Conservation (phyloP, 2,888 invertebrate species). For the Trachelus iudaicus region DNA sequence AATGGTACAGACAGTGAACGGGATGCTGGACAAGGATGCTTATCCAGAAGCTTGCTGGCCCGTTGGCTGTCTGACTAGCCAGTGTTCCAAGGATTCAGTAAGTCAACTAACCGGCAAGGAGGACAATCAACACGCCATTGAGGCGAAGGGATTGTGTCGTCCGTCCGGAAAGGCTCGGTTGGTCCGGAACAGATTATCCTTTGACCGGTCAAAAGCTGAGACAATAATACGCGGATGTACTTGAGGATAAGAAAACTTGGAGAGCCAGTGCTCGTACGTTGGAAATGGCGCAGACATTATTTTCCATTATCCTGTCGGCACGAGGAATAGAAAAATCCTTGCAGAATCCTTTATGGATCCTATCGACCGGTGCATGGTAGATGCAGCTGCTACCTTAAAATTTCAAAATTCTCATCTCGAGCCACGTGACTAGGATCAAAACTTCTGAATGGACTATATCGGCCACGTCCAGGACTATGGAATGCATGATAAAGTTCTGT, state of each 20-base stretch:
- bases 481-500: background rate
- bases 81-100: background rate
- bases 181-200: slow-evolving; percentile 53
- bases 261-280: background rate
- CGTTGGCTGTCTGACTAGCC: background rate
- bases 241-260: background rate
- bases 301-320: slow-evolving; percentile 51
- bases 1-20: background rate
- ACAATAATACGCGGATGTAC: slow-evolving; percentile 52
- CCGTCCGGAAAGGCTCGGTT: slow-evolving; percentile 47
- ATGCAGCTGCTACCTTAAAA: background rate
- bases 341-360: background rate
- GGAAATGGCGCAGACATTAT: slow-evolving; percentile 33
- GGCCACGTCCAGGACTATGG: background rate
- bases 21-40: background rate
- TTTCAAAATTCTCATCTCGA: background rate
- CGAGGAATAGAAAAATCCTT: slow-evolving; percentile 43
- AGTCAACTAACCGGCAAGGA: background rate
- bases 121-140: slow-evolving; percentile 43
- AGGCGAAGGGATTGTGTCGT: slow-evolving; percentile 48
- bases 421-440: background rate
- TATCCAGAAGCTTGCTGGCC: background rate
- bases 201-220: slow-evolving; percentile 52
- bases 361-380: background rate
- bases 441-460: background rate